Conservation (phyloP, 2,888 invertebrate species). For the Frankliniella intonsa region DNA sequence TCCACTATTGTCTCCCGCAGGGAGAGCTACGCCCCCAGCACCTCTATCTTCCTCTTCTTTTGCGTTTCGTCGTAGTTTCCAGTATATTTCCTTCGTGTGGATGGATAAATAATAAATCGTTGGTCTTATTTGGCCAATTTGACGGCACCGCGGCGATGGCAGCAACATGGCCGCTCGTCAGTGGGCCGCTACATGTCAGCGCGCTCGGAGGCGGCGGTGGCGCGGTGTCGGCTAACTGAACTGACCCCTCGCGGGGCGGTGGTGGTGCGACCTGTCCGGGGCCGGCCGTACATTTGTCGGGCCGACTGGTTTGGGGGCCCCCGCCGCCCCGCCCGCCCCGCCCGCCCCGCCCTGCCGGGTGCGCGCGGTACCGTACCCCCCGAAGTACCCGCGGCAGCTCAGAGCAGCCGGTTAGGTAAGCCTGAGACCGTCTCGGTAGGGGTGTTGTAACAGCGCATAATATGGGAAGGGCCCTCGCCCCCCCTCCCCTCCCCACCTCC, state of each 20-base stretch:
- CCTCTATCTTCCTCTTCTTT: too few species aligned
- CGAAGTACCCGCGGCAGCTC: not conserved
- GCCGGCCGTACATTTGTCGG: not conserved
- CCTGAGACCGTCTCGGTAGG: not conserved
- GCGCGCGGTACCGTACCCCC: too few species aligned
- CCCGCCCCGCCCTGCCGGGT: not conserved
- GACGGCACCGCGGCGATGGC: too few species aligned
- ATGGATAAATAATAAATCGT: too few species aligned
- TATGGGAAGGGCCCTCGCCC: not conserved
- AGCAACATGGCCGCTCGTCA: too few species aligned
- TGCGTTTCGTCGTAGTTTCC: too few species aligned
- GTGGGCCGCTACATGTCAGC: not conserved
- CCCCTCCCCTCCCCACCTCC: not conserved
- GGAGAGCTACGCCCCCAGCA: too few species aligned
- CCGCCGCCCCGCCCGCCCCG: not conserved
- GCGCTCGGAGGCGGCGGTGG: not conserved
- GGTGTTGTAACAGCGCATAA: constrained; percentile 14
- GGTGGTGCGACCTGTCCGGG: not conserved
- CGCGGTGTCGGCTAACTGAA: not conserved
- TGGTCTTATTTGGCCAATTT: too few species aligned
- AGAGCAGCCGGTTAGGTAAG: not conserved
- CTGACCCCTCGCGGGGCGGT: not conserved
- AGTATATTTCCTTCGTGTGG: too few species aligned
- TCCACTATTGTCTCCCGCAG: too few species aligned
- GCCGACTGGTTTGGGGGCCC: not conserved